phyloP scores from a whole-genome alignment of 2,888 invertebrate species.

The Sepioteuthis lessoniana region DNA sequence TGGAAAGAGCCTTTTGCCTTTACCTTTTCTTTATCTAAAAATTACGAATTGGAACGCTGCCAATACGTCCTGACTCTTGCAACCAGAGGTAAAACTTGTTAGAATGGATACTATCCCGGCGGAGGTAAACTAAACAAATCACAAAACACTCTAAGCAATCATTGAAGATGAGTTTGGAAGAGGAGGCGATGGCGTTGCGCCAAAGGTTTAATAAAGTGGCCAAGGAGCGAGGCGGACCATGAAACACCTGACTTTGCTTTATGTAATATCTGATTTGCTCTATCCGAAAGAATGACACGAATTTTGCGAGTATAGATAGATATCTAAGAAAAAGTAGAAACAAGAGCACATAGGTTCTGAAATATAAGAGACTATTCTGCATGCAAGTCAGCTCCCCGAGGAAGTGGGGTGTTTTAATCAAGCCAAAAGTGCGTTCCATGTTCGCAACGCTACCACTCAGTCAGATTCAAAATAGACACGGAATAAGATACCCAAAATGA shows the following conservation, averaged over 20 bases:
- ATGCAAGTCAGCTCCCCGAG: no score
- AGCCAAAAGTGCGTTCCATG: no score
- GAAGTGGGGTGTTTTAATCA: no score
- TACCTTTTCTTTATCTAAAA: background rate
- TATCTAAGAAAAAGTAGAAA: background rate
- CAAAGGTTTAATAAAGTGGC: background rate
- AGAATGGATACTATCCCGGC: background rate
- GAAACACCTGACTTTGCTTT: background rate
- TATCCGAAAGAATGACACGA: background rate
- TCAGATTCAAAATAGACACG: no score
- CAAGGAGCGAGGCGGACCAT: background rate
- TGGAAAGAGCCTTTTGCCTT: background rate
- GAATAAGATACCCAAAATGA: no score
- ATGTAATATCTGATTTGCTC: background rate
- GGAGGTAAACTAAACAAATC: background rate
- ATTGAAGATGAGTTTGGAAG: background rate
- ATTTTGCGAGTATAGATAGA: background rate
- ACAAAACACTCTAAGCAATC: no score
- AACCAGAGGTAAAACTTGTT: background rate
- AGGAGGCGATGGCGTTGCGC: background rate
- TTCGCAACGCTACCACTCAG: rapidly evolving
- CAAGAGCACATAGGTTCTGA: background rate
- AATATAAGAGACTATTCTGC: no score
- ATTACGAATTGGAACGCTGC: background rate
- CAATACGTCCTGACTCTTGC: background rate